Conservation (phyloP, 2,888 invertebrate genomes). For the Trichacis sp. region DNA sequence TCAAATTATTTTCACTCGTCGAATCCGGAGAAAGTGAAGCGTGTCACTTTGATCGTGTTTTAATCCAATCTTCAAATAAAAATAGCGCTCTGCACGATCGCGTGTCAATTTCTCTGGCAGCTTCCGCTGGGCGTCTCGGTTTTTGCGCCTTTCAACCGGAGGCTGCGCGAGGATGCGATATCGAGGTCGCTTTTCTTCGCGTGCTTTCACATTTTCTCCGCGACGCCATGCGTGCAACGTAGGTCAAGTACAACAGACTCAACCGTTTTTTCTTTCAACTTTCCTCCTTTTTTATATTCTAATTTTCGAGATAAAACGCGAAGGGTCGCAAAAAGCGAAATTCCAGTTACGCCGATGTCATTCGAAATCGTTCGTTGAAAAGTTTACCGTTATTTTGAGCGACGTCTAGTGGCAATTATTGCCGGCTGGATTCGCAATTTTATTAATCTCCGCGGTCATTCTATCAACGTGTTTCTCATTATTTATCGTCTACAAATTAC, state of each 20-base stretch:
- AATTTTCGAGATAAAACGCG: too few species aligned
- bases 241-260: constrained; percentile 24
- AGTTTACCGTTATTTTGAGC: constrained; percentile 13
- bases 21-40: neutral
- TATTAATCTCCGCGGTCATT: constrained; percentile 14
- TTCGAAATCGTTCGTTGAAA: neutral
- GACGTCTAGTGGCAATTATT: constrained; percentile 2
- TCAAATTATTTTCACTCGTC: neutral
- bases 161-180: constrained; percentile 43
- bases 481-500: constrained; percentile 4
- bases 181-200: constrained; percentile 61
- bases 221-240: constrained; percentile 27
- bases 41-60: too few species aligned
- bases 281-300: constrained; percentile 2
- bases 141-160: constrained; percentile 20
- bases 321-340: too few species aligned
- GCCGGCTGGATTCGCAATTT: constrained; percentile 15
- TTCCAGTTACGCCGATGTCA: neutral
- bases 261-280: neutral
- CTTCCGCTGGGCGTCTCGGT: neutral
- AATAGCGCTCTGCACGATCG: neutral
- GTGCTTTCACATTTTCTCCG: constrained; percentile 66
- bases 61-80: too few species aligned
- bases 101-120: neutral
- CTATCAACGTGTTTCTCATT: constrained; percentile 13